Conservation (phyloP, 2,888 invertebrate genomes). For the Agrypnus murinus region DNA sequence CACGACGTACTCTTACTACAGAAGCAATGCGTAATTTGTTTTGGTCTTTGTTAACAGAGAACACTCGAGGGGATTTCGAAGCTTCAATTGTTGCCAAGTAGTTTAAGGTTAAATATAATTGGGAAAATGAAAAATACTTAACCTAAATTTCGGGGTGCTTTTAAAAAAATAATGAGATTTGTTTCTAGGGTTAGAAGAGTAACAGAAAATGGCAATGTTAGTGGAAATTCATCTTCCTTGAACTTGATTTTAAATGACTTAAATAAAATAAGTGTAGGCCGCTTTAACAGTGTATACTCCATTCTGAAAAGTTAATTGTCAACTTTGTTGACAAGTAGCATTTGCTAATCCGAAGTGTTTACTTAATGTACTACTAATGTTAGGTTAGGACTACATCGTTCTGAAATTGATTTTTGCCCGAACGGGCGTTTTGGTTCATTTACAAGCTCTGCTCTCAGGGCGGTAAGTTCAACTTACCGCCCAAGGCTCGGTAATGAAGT, state of each 20-base stretch:
- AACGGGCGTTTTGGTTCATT: too few relatives aligned
- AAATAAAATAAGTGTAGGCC: constrained; percentile 1
- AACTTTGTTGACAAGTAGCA: constrained; percentile 13
- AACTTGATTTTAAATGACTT: constrained; percentile 1
- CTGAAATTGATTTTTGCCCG: not conserved
- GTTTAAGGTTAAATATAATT: constrained; percentile 34
- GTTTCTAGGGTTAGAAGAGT: not conserved
- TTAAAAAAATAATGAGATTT: constrained; percentile 3
- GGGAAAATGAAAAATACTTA: not conserved
- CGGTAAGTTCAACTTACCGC: too few relatives aligned
- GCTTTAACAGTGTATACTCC: not conserved
- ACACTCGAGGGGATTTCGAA: not conserved
- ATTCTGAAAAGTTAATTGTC: constrained; percentile 24
- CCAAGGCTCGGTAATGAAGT: too few relatives aligned
- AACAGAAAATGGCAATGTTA: not conserved
- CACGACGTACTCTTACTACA: constrained; percentile 1
- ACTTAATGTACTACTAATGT: constrained; percentile 14
- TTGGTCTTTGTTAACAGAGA: constrained; percentile 17
- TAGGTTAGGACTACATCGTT: not conserved
- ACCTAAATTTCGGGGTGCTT: constrained; percentile 6
- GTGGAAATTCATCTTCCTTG: constrained; percentile 8
- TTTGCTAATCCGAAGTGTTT: constrained; percentile 4
- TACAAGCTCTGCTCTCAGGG: too few relatives aligned
- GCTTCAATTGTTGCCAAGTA: constrained; percentile 32
- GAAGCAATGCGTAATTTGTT: constrained; percentile 1